Conservation (phyloP, 2,888 invertebrate species). For the Panzeria rudis region DNA sequence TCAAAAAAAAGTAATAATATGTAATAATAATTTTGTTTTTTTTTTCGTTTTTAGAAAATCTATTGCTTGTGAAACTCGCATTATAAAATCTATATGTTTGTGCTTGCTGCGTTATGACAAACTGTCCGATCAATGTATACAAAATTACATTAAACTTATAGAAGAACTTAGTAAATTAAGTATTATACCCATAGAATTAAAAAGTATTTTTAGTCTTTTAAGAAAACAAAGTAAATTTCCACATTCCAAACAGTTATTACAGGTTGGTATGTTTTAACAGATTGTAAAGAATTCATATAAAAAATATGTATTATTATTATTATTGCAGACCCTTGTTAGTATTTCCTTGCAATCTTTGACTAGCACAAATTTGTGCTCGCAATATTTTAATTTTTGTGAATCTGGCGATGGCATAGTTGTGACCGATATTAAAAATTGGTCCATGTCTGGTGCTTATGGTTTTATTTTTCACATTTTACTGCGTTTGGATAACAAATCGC, state of each 20-base stretch:
- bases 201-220: conserved; percentile 84
- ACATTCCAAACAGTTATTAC: conserved; percentile 81
- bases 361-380: conserved; percentile 83
- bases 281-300: neutral
- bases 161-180: conserved; percentile 86
- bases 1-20: neutral
- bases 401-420: conserved; percentile 85
- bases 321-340: conserved; percentile 79
- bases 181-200: conserved; percentile 85
- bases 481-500: conserved; percentile 82
- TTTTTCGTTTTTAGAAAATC: conserved; percentile 84
- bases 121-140: conserved; percentile 83
- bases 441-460: conserved; percentile 85
- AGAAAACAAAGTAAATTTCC: conserved; percentile 80
- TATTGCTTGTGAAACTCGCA: conserved; percentile 84
- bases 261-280: conserved; percentile 75
- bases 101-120: conserved; percentile 83
- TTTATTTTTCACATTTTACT: conserved; percentile 86
- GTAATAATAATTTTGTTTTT: no score
- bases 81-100: conserved; percentile 84
- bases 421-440: conserved; percentile 86
- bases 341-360: conserved; percentile 81
- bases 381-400: conserved; percentile 85
- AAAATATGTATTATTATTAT: neutral
- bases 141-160: conserved; percentile 85